Conservation (phyloP, 2,113 vertebrate species). For the Notiomystis cincta region DNA sequence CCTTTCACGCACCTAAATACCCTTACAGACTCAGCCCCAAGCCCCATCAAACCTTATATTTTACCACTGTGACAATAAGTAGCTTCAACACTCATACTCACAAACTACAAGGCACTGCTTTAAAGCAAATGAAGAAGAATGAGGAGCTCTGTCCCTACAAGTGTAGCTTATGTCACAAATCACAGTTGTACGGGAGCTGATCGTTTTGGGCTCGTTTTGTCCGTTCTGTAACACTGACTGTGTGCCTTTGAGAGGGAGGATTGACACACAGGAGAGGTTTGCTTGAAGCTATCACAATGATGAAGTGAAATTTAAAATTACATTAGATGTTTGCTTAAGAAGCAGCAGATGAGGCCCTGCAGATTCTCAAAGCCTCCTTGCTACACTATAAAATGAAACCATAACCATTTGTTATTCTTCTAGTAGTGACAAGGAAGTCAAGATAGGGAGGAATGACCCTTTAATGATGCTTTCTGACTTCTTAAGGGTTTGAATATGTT, state of each 20-base stretch:
- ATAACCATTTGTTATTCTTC: slow-evolving; percentile 58
- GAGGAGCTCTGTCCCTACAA: not conserved
- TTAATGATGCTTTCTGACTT: slow-evolving; percentile 57
- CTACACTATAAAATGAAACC: slow-evolving; percentile 64
- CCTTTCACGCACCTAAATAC: not conserved
- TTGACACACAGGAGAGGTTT: not conserved
- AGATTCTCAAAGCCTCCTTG: slow-evolving; percentile 67
- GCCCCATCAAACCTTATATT: not conserved
- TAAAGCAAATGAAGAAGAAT: not conserved
- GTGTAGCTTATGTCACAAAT: not conserved
- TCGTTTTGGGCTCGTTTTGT: not conserved
- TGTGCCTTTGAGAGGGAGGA: not conserved
- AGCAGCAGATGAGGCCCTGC: slow-evolving; percentile 72
- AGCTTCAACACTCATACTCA: not conserved
- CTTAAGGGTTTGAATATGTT: slow-evolving; percentile 30
- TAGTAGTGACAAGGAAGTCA: slow-evolving; percentile 9
- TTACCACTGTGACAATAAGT: not conserved
- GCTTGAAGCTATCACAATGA: slow-evolving; percentile 50
- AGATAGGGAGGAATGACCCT: slow-evolving; percentile 57
- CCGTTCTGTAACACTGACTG: not conserved
- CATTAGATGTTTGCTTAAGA: slow-evolving; percentile 74
- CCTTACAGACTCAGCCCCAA: not conserved
- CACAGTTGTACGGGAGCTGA: not conserved
- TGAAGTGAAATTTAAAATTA: slow-evolving; percentile 75
- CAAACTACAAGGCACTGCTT: not conserved